A percentile compares a stretch with the other conserved stretches of the same genome.
Conservation (phyloP, 1,140 invertebrate genomes). For the Platyscapa corneri region DNA sequence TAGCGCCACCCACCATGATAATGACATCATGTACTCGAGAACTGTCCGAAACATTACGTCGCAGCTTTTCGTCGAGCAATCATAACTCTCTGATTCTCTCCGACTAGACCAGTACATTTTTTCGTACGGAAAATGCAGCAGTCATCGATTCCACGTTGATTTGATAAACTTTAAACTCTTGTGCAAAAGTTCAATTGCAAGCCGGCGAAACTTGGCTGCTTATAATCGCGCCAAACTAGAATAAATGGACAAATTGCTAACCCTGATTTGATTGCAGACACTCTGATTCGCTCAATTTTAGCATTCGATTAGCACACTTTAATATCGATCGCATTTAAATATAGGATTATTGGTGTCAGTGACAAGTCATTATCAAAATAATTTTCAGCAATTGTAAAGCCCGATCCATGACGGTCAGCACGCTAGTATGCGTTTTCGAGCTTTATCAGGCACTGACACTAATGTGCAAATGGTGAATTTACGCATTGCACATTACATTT, state of each 20-base stretch:
- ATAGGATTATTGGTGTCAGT: neutral
- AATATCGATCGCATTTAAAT: neutral
- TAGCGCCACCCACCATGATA: neutral
- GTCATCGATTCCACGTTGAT: neutral
- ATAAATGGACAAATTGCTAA: neutral
- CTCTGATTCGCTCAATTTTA: neutral
- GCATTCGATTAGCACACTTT: neutral
- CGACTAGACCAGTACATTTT: too few species aligned
- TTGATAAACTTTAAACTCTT: neutral
- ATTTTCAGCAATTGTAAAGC: neutral
- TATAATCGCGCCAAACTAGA: neutral
- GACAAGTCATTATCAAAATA: neutral
- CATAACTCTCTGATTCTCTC: neutral
- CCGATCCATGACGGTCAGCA: neutral
- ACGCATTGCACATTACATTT: neutral
- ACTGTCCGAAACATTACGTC: neutral
- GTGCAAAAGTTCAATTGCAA: neutral
- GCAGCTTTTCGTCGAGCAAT: neutral
- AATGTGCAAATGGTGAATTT: neutral
- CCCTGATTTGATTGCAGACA: neutral
- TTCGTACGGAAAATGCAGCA: too few species aligned
- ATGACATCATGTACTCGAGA: neutral
- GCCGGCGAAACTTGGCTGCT: neutral
- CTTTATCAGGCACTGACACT: neutral
- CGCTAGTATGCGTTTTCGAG: neutral